These are phyloP conservation scores for Odontocolon sp. DNA, from an alignment of 2,888 invertebrate genomes.

Conservation along the genomic window DNA sequence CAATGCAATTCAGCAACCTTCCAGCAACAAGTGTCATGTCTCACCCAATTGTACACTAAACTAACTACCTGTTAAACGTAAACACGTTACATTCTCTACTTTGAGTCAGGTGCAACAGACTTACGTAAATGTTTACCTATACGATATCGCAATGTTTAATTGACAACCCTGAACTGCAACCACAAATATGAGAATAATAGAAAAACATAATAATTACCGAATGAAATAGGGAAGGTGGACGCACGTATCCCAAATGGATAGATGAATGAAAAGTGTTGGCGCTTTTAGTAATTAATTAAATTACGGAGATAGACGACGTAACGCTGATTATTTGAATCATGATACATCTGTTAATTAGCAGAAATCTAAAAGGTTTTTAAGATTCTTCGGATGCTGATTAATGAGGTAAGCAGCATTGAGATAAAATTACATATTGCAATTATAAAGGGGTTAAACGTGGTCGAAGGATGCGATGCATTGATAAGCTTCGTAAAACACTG, in stretches of 20 bases:
- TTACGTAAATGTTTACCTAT: slow-evolving; percentile 44
- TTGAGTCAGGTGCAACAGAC: neutral
- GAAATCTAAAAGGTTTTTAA: neutral
- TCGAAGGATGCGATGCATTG: neutral
- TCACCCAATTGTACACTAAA: neutral
- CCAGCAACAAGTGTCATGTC: slow-evolving; percentile 35
- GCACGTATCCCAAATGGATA: too few relatives aligned
- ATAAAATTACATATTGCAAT: too few relatives aligned
- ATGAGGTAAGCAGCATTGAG: too few relatives aligned
- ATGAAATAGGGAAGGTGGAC: too few relatives aligned
- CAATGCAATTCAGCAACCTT: slow-evolving; percentile 34
- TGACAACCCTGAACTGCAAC: neutral
- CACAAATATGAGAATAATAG: neutral
- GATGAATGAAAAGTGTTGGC: too few relatives aligned
- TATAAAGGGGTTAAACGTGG: slow-evolving; percentile 12
- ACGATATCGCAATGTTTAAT: neutral
- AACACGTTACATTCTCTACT: neutral
- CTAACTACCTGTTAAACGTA: slow-evolving; percentile 13
- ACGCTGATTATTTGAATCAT: neutral
- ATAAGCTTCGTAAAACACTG: slow-evolving; percentile 15
- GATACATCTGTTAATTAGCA: too few relatives aligned
- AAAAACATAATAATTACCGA: too few relatives aligned
- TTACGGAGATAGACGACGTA: too few relatives aligned
- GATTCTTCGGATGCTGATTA: neutral
- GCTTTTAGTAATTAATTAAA: too few relatives aligned